Percentiles rank a stretch among this genome's conserved stretches.
phyloP scores from a whole-genome alignment of 2,797 vertebrate genomes.

The Atherinosoma microstoma region DNA sequence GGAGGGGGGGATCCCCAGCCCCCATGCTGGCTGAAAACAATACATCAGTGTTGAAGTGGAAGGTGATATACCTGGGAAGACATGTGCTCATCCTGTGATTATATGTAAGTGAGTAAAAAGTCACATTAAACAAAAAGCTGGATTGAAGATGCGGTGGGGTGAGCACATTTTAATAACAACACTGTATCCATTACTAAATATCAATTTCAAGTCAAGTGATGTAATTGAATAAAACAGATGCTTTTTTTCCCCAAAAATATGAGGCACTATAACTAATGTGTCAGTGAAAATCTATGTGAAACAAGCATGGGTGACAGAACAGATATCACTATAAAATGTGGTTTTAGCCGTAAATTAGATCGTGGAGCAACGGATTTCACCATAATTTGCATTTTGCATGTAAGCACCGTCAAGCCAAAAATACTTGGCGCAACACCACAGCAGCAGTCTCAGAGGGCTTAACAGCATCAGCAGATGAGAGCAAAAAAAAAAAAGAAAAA shows the following conservation, averaged over 20 bases:
- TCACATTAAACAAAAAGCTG: conserved; percentile 48
- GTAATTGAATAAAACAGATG: conserved; percentile 75
- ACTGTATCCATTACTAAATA: conserved; percentile 71
- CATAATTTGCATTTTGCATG: conserved; percentile 80
- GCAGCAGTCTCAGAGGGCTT: conserved; percentile 71
- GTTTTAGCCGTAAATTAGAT: conserved; percentile 79
- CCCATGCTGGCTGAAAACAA: conserved; percentile 68
- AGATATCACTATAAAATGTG: conserved; percentile 75
- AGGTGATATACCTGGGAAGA: conserved; percentile 69
- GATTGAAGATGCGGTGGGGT: conserved; percentile 58
- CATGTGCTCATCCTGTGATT: conserved; percentile 63
- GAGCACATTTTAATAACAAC: conserved; percentile 71
- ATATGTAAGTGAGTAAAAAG: conserved; percentile 64
- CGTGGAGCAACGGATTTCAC: conserved; percentile 67
- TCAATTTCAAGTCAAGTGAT: conserved; percentile 77
- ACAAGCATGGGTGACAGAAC: conserved; percentile 67
- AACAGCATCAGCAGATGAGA: conserved; percentile 56
- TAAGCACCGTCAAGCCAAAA: conserved; percentile 78
- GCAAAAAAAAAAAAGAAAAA: conserved; percentile 19
- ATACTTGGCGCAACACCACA: conserved; percentile 77
- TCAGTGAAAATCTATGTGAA: conserved; percentile 65
- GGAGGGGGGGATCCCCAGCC: conserved; percentile 65
- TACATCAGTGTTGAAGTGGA: conserved; percentile 65
- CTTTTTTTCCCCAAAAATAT: conserved; percentile 63
- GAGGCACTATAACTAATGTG: conserved; percentile 70